These are phyloP conservation scores for Procambarus clarkii DNA, from an alignment of 1,140 invertebrate species.

Conservation along the genomic window DNA sequence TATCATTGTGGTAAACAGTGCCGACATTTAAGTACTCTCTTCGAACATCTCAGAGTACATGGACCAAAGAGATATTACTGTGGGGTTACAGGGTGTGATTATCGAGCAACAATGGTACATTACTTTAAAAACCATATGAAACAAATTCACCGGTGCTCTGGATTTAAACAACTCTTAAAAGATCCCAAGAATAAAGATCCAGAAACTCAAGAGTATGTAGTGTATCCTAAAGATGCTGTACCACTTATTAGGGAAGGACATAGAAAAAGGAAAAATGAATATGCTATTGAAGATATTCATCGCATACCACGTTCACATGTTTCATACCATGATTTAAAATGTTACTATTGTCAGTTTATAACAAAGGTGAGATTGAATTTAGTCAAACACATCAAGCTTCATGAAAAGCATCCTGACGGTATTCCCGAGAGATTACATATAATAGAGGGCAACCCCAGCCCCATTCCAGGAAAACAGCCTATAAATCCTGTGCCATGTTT, in stretches of 20 bases:
- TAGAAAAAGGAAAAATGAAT: conserved; percentile 76
- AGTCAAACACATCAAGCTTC: conserved; percentile 83
- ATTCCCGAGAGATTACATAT: conserved; percentile 59
- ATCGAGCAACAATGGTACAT: conserved; percentile 75
- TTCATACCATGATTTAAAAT: conserved; percentile 80
- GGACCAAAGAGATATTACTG: conserved; percentile 79
- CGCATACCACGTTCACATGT: conserved; percentile 82
- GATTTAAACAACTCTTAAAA: conserved; percentile 76
- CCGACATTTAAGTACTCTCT: conserved; percentile 67
- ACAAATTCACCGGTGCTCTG: conserved; percentile 77
- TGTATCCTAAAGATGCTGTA: conserved; percentile 74
- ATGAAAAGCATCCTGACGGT: conserved; percentile 75
- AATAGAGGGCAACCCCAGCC: conserved; percentile 39
- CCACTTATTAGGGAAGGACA: conserved; percentile 49
- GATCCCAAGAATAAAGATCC: conserved; percentile 78
- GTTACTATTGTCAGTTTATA: conserved; percentile 82
- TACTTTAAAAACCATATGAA: conserved; percentile 79
- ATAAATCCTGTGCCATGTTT: conserved; percentile 88
- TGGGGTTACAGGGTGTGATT: conserved; percentile 75
- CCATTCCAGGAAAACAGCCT: conserved; percentile 72
- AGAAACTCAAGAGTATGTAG: conserved; percentile 78
- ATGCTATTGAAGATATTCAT: conserved; percentile 80
- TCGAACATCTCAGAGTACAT: conserved; percentile 74
- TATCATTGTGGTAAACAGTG: conserved; percentile 77
- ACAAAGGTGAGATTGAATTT: conserved; percentile 87